Percentiles rank a stretch among this genome's conserved stretches.
These are phyloP conservation scores for Balearica regulorum DNA, from an alignment of 2,797 vertebrate species.

Conservation along the genomic window DNA sequence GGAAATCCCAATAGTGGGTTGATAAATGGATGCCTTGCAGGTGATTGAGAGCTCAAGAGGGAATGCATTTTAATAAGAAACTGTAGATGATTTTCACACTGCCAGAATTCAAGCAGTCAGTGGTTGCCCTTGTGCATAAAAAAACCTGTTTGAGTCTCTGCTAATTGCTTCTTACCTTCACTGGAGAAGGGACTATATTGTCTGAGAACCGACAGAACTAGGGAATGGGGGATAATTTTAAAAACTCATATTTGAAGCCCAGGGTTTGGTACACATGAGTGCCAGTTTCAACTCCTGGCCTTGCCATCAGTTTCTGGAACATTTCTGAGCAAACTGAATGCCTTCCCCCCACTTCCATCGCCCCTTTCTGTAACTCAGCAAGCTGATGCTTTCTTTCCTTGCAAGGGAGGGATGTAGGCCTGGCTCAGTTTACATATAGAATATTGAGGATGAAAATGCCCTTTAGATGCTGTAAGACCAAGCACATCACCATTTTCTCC, in stretches of 20 bases:
- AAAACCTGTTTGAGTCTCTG: not conserved
- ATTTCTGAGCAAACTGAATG: not conserved
- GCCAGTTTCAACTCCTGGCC: not conserved
- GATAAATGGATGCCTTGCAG: not conserved
- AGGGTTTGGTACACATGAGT: not conserved
- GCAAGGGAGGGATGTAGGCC: not conserved
- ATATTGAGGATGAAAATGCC: not conserved
- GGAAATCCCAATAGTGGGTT: not conserved
- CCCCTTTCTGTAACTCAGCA: not conserved
- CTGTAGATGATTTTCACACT: not conserved
- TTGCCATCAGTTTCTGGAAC: not conserved
- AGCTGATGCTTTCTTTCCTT: not conserved
- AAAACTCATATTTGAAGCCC: not conserved
- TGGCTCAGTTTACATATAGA: not conserved
- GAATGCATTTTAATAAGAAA: not conserved
- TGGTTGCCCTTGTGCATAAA: not conserved
- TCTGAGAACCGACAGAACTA: not conserved
- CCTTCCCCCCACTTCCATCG: accelerated
- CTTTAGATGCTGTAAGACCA: not conserved
- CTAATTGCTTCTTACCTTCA: not conserved
- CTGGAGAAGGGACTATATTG: not conserved
- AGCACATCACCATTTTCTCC: not conserved
- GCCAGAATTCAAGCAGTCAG: not conserved
- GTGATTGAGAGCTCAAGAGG: not conserved
- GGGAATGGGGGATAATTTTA: not conserved